These are phyloP conservation scores for zebrafish (Danio rerio) DNA, from an alignment of 2,113 vertebrate genomes.

Conservation along the genomic window DNA sequence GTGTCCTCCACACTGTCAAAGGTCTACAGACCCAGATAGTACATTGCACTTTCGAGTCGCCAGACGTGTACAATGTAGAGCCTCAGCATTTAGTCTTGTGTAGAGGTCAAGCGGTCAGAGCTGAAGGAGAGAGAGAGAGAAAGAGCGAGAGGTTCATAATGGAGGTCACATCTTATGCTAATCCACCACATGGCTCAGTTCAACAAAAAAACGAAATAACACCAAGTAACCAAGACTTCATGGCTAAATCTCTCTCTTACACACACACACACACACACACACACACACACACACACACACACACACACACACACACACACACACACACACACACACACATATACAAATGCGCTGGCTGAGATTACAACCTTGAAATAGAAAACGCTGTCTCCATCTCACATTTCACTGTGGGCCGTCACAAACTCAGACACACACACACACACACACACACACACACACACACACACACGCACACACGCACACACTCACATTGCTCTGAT, in stretches of 20 bases:
- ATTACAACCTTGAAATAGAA: conserved; percentile 66
- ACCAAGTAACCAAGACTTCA: conserved; percentile 28
- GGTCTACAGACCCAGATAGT: not conserved
- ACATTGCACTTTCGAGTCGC: not conserved
- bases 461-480: conserved; percentile 35
- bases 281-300: not conserved
- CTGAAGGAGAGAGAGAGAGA: not conserved
- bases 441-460: conserved; percentile 26
- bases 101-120: conserved; percentile 33
- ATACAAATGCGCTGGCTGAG: conserved; percentile 46
- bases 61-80: conserved; percentile 38
- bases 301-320: conserved; percentile 32
- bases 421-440: conserved; percentile 43
- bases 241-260: conserved; percentile 47
- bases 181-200: conserved; percentile 46
- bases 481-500: not conserved
- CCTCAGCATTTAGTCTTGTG: conserved; percentile 39
- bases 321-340: conserved; percentile 4
- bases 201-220: conserved; percentile 11
- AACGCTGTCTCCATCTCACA: conserved; percentile 60
- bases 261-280: no score
- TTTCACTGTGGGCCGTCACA: conserved; percentile 58
- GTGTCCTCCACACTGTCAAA: not conserved
- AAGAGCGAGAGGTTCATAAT: conserved; percentile 18
- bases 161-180: conserved; percentile 35